Evolutionary conservation across 2,113 vertebrate genomes (phyloP), one percentile per base, ranked within the genome.

Genomic region (Gulo gulo): DNA sequence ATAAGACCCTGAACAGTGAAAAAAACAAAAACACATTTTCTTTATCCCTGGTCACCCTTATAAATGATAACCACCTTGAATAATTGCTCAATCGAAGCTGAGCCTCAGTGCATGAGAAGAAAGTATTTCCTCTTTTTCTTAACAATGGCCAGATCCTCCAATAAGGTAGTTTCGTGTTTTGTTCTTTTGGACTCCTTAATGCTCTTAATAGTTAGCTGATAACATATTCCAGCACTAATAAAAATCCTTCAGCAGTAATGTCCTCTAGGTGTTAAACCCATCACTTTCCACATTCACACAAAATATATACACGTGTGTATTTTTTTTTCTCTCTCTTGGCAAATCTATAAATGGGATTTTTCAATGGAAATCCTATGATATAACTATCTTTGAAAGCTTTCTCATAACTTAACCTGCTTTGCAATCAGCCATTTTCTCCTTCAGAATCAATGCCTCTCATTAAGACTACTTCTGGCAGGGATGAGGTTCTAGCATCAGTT

Each of bases 401-500:
- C 93, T 96, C 93, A 50, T 63, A 82, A 73, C 86, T 97, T 94
- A 55, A 95, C 96, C 84, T 96, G 93, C 81, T 97, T 96, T 94
- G 81, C 97, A 96, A 92, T 93, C 90, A 96, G 88, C 81, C 84
- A 57, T 94, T 93, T 97, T 94, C 88, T 87, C 94, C 97, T 98
- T 98, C 98, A 97, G 92, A 98, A 96, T 96, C 97, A 97, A 97
- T 97, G 95, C 91, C 84, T 97, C 94, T 98, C 95, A 88, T 98
- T 98, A 97, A 96, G 95, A 97, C 97, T 91, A 88, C 93, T 96
- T 86, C 84, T 98, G 95, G 92, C 97, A 98, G 96, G 76, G 79
- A 83, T 94, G 88, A 97, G 92, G 95, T 67, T 67, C 84, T 93
- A 93, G 47, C 67, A 26, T 96, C 94, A 83, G 76, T 97, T 82